Evolutionary conservation across 2,888 invertebrate genomes (phyloP).

Genomic region (Latheticus oryzae): DNA sequence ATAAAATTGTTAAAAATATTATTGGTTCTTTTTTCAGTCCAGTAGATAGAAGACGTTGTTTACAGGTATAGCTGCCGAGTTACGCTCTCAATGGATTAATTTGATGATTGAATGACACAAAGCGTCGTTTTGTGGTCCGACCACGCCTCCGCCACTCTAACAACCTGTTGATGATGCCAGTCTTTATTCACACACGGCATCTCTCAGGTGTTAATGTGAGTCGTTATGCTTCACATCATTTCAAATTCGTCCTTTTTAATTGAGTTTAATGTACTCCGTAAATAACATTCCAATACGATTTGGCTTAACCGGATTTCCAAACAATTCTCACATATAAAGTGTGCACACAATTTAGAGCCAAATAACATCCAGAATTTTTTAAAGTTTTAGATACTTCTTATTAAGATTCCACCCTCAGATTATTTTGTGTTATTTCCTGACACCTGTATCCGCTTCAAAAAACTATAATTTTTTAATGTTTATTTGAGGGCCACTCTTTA

Average conservation of each 20-base stretch:
- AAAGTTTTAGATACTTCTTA: too few species aligned
- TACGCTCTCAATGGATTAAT: constrained; percentile 60
- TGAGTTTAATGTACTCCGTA: constrained; percentile 38
- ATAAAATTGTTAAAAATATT: too few species aligned
- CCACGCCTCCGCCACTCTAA: constrained; percentile 57
- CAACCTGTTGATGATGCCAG: constrained; percentile 60
- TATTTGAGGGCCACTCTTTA: too few species aligned
- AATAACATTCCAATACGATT: background rate
- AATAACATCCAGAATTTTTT: too few species aligned
- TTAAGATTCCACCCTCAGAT: too few species aligned
- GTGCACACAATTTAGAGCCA: too few species aligned
- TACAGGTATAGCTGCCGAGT: constrained; percentile 48
- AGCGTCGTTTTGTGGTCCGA: constrained; percentile 60
- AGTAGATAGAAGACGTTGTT: constrained; percentile 25
- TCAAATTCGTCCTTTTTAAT: constrained; percentile 40
- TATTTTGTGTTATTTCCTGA: too few species aligned
- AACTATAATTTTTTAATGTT: too few species aligned
- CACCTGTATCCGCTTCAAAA: too few species aligned
- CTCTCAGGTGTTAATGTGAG: constrained; percentile 41
- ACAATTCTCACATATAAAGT: too few species aligned
- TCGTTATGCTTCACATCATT: constrained; percentile 37
- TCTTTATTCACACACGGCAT: constrained; percentile 49
- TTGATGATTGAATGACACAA: constrained; percentile 63
- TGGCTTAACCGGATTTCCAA: constrained; percentile 13
- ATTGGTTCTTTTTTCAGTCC: too few species aligned